These are phyloP conservation scores for Oscheius onirici DNA, from an alignment of 2,888 invertebrate species.

Conservation along the genomic window DNA sequence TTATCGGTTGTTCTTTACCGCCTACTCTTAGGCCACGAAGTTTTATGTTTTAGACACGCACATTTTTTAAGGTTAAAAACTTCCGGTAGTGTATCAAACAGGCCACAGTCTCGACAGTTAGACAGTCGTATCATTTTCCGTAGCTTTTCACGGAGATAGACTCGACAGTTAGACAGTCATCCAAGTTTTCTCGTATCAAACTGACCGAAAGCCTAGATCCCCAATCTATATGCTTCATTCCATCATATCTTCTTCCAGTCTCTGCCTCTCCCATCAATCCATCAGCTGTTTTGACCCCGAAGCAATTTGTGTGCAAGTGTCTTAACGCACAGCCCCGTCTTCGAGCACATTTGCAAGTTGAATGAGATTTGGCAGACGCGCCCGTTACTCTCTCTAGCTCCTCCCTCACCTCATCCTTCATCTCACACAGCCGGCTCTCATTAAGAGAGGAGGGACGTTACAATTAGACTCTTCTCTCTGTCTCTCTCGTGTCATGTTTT, in stretches of 20 bases:
- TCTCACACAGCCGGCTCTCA: constrained; percentile 24
- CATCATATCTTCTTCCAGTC: background rate
- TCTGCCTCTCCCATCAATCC: constrained; percentile 21
- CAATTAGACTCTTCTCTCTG: background rate
- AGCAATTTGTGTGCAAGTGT: constrained; percentile 15
- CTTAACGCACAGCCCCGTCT: background rate
- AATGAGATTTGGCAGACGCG: constrained; percentile 33
- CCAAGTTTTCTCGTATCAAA: too few species aligned
- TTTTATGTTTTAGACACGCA: too few species aligned
- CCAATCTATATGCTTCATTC: background rate
- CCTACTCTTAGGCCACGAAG: background rate
- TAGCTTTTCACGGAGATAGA: too few species aligned
- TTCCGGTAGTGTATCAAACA: too few species aligned
- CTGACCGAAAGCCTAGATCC: too few species aligned
- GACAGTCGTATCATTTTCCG: too few species aligned
- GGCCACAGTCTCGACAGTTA: too few species aligned
- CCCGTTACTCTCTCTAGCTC: background rate
- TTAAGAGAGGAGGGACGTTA: background rate
- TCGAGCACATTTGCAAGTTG: constrained; percentile 34
- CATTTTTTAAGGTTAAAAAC: too few species aligned
- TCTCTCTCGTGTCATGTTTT: background rate
- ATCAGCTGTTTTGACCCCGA: constrained; percentile 12
- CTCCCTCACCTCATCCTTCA: background rate
- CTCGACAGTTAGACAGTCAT: background rate
- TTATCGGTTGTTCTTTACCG: background rate